phyloP scores from a whole-genome alignment of 1,140 invertebrate species.

The Drosophila tropicalis region DNA sequence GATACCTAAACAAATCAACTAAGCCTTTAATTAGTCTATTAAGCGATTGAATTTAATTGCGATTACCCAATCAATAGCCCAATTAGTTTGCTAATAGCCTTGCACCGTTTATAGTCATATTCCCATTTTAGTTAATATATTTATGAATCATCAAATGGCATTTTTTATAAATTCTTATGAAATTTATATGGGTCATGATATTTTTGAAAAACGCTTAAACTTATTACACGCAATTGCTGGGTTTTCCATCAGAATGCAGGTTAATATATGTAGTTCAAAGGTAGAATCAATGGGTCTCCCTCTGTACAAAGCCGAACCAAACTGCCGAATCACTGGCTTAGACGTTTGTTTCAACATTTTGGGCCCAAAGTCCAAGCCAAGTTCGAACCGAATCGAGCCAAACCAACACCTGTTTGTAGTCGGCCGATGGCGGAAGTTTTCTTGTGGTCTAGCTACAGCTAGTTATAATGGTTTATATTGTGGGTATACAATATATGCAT shows the following conservation, averaged over 20 bases:
- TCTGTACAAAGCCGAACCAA: no score
- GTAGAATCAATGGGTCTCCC: no score
- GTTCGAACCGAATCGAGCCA: neutral
- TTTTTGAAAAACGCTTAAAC: neutral
- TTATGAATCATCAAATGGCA: neutral
- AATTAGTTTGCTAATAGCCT: neutral
- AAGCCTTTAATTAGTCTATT: neutral
- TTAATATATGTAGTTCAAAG: no score
- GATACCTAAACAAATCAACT: no score
- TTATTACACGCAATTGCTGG: no score
- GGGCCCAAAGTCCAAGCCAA: slow-evolving; percentile 47
- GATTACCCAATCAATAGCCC: neutral
- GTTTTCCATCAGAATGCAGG: no score
- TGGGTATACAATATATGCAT: slow-evolving; percentile 18
- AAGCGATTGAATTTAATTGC: neutral
- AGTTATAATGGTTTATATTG: neutral
- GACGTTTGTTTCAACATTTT: neutral
- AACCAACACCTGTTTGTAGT: slow-evolving; percentile 17
- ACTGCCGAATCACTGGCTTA: neutral
- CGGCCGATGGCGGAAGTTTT: slow-evolving; percentile 58
- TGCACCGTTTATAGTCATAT: neutral
- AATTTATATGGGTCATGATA: slow-evolving; percentile 5
- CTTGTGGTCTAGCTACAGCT: slow-evolving; percentile 37
- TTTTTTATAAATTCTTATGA: neutral
- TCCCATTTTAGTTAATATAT: neutral